Evolutionary conservation across 2,888 invertebrate genomes (phyloP).

Genomic region (Chaetogeoica ovagalla): DNA sequence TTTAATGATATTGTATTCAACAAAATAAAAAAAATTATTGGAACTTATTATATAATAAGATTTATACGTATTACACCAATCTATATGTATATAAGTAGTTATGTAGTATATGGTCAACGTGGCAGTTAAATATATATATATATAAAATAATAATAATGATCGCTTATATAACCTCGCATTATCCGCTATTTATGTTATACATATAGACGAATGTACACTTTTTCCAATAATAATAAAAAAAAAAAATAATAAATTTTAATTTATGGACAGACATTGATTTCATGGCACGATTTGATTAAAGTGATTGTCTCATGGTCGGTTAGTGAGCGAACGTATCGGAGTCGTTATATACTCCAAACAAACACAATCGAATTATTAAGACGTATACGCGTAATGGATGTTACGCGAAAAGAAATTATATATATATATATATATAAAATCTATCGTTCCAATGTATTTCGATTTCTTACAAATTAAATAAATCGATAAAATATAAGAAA

Average conservation of each 20-base stretch:
- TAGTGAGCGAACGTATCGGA: background rate
- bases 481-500: background rate
- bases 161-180: background rate
- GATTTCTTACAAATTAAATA: slow-evolving; percentile 2
- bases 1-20: too few species aligned
- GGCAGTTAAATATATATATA: background rate
- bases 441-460: background rate
- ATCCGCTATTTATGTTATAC: background rate
- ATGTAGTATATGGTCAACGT: too few species aligned
- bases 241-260: slow-evolving; percentile 3
- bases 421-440: too few species aligned
- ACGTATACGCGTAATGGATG: background rate
- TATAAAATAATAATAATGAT: background rate
- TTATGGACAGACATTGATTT: slow-evolving; percentile 28
- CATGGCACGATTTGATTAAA: slow-evolving; percentile 33
- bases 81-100: too few species aligned
- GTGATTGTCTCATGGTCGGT: slow-evolving; percentile 36
- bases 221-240: slow-evolving; percentile 27
- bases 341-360: slow-evolving; percentile 25
- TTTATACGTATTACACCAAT: too few species aligned
- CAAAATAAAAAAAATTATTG: too few species aligned
- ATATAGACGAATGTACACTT: slow-evolving; percentile 14
- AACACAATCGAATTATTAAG: slow-evolving; percentile 7
- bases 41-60: too few species aligned
- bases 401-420: slow-evolving; percentile 10